phyloP scores from a whole-genome alignment of 2,113 vertebrate genomes.

The Gorsachius goisagi region DNA sequence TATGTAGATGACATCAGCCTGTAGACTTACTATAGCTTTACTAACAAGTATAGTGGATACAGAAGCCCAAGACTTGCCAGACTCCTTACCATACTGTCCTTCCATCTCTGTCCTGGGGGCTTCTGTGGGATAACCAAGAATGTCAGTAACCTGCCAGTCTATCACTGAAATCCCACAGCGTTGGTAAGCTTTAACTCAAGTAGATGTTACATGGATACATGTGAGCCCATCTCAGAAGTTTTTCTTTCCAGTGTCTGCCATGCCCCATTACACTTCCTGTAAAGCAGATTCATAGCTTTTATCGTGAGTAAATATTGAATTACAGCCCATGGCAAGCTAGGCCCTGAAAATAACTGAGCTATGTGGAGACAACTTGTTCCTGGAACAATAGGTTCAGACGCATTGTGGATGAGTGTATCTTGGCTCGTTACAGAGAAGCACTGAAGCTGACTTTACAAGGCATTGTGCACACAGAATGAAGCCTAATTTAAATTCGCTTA shows the following conservation, averaged over 20 bases:
- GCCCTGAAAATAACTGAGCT: slow-evolving; percentile 43
- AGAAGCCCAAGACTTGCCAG: not conserved
- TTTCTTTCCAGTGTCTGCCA: not conserved
- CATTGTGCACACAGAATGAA: slow-evolving; percentile 35
- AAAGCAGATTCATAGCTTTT: slow-evolving; percentile 10
- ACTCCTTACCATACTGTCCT: not conserved
- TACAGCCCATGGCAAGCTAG: not conserved
- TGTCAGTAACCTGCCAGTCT: not conserved
- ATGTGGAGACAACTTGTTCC: slow-evolving; percentile 15
- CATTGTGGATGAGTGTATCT: slow-evolving; percentile 10
- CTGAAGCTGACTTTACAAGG: slow-evolving; percentile 64
- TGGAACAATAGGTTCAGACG: slow-evolving; percentile 37
- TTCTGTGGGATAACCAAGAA: not conserved
- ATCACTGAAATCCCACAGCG: not conserved
- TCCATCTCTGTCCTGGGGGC: not conserved
- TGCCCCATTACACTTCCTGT: not conserved
- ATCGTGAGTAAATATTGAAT: slow-evolving; percentile 10
- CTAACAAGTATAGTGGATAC: not conserved
- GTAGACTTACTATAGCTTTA: not conserved
- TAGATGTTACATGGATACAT: not conserved
- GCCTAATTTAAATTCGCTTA: slow-evolving; percentile 42
- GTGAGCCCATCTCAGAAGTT: not conserved
- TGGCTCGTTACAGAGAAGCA: not conserved
- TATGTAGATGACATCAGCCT: not conserved
- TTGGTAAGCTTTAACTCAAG: not conserved